These are phyloP conservation scores for Caranx melampygus DNA, from an alignment of 2,113 vertebrate genomes.

Conservation along the genomic window DNA sequence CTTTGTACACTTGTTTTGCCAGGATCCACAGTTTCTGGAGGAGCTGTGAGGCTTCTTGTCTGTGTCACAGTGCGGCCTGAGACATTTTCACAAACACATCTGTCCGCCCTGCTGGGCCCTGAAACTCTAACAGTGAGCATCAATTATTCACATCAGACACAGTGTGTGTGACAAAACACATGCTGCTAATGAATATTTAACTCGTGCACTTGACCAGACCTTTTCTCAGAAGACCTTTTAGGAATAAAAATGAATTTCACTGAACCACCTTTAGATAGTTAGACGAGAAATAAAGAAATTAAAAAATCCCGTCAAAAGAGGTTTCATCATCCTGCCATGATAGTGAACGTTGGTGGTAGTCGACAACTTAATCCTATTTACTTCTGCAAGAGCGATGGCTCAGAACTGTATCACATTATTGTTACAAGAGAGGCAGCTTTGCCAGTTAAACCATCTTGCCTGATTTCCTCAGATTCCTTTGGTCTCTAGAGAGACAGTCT, in stretches of 20 bases:
- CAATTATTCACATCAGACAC: conserved; percentile 78
- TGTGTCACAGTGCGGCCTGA: conserved; percentile 11
- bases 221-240: conserved; percentile 52
- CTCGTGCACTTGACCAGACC: conserved; percentile 53
- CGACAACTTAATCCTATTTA: conserved; percentile 77
- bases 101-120: conserved; percentile 59
- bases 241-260: conserved; percentile 47
- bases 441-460: conserved; percentile 78
- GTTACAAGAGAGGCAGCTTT: conserved; percentile 76
- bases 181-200: conserved; percentile 78
- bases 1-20: conserved; percentile 14
- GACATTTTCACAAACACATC: conserved; percentile 63
- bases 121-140: conserved; percentile 72
- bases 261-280: conserved; percentile 47
- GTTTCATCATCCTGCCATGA: conserved; percentile 67
- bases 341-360: conserved; percentile 63
- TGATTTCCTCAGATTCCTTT: conserved; percentile 65
- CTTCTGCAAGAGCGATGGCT: conserved; percentile 70
- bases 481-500: conserved; percentile 59
- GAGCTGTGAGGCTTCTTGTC: conserved; percentile 30
- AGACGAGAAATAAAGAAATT: conserved; percentile 58
- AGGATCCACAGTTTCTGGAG: conserved; percentile 18
- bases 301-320: conserved; percentile 70
- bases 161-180: conserved; percentile 78
- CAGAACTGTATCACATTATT: conserved; percentile 71